Conservation (phyloP, 2,888 invertebrate species). For the Petrophora chlorosata region DNA sequence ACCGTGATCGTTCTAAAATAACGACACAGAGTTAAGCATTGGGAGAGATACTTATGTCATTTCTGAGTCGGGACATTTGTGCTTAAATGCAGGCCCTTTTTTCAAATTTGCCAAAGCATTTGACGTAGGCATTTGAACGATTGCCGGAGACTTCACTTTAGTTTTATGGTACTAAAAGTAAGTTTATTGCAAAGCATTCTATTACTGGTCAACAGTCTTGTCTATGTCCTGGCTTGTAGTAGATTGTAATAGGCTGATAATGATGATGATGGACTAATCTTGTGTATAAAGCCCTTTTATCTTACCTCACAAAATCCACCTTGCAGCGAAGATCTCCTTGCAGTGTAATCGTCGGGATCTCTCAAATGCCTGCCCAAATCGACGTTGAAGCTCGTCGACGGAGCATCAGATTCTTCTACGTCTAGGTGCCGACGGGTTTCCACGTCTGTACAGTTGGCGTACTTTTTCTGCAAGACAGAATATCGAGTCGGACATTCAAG, state of each 20-base stretch:
- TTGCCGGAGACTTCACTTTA: no score
- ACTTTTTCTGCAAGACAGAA: slow-evolving; percentile 58
- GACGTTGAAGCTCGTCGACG: slow-evolving; percentile 45
- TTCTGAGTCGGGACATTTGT: background rate
- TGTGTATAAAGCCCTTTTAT: background rate
- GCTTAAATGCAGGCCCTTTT: no score
- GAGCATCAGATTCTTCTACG: slow-evolving; percentile 24
- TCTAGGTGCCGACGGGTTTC: slow-evolving; percentile 49
- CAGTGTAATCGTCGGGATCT: slow-evolving; percentile 70
- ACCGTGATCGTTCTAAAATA: slow-evolving; percentile 71
- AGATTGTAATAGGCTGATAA: no score
- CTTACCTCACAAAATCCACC: slow-evolving; percentile 77
- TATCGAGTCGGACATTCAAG: no score
- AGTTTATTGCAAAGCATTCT: no score
- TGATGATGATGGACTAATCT: background rate
- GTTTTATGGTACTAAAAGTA: no score
- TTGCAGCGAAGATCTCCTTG: slow-evolving; percentile 58
- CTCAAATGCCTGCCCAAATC: slow-evolving; percentile 70
- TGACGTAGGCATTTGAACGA: no score
- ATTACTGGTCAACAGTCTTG: no score
- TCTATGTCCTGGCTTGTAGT: no score
- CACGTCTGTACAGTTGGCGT: slow-evolving; percentile 75
- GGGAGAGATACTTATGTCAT: no score
- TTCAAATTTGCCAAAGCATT: no score
- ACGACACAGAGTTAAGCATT: background rate